Base-by-base conservation (phyloP, 2,888 invertebrate genomes). In the Zootermopsis nevadensis region DNA sequence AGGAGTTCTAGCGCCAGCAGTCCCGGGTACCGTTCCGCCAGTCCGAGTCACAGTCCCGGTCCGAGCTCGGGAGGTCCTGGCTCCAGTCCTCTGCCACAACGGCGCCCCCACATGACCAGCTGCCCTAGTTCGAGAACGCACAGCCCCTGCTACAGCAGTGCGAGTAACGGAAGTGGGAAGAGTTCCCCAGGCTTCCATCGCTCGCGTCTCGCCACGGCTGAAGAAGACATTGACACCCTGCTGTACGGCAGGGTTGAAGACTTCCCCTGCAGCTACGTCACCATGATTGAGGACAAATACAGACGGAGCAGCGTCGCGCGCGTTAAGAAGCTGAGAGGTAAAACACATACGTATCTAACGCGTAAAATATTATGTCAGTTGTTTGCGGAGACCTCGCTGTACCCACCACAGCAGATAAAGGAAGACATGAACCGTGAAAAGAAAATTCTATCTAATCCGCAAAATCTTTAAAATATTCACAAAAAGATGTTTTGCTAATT, bases 221-320 rank as follows among this genome's bases (percentile, higher is more conserved):
- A 88, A 82, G 87, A 86, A 74, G 88, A 88, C 69, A 87, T 88
- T 53, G 88, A 87, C 83, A 85, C 86, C 0, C 85, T 88, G 33
- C 84, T 88, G n/a, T 87, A 87, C 82, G 88, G 87, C 83, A 83
- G 81, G 38, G 83, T 84, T 30, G 85, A 85, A 30, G 85, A 86
- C 30, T 72, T 83, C n/a, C 84, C 85, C 4, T 84, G 85, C 76
- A 84, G 84, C 82, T 85, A 85, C 82, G 84, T 86, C 66, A 85
- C 85, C 30, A 85, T 85, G 85, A 84, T 86, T 30, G 86, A 86
- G 77, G 86, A 86, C 84, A 86, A 85, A 31, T 85, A 85, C 74
- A 80, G 85, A 24, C 79, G 85, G 53, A 85, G 85, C 83, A 85
- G 86, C 60, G 80, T 86, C 31, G 86, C 86, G 22, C 82, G 85